Evolutionary conservation across 2,113 vertebrate species (phyloP).

Genomic region (Sprattus sprattus): DNA sequence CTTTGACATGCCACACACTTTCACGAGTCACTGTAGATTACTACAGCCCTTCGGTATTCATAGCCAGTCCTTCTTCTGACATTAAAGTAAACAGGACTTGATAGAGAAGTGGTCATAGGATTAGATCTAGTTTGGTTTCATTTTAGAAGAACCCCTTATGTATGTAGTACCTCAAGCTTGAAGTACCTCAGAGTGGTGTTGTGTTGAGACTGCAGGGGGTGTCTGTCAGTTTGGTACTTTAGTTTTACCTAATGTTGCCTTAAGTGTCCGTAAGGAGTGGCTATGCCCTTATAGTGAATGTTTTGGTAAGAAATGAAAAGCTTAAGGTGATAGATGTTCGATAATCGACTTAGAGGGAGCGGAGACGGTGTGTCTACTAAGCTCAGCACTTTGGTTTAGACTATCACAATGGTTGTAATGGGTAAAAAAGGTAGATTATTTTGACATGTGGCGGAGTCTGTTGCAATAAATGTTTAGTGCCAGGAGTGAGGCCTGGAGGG

Average conservation of each 20-base stretch:
- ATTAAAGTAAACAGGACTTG: not conserved
- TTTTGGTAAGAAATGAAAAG: slow-evolving; percentile 33
- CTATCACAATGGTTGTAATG: not conserved
- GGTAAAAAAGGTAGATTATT: not conserved
- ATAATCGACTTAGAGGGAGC: slow-evolving; percentile 28
- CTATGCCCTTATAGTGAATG: slow-evolving; percentile 46
- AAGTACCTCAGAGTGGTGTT: slow-evolving; percentile 33
- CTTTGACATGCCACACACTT: not conserved
- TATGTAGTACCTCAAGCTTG: not conserved
- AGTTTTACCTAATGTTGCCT: slow-evolving; percentile 16
- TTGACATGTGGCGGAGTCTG: slow-evolving; percentile 4
- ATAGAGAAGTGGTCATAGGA: not conserved
- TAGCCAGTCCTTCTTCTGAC: not conserved
- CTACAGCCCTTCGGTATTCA: not conserved
- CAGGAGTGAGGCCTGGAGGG: slow-evolving; percentile 9
- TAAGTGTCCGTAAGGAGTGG: slow-evolving; percentile 30
- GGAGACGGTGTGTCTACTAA: slow-evolving; percentile 55
- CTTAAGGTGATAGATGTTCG: slow-evolving; percentile 22
- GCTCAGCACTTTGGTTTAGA: slow-evolving; percentile 62
- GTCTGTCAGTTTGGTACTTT: not conserved
- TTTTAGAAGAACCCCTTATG: not conserved
- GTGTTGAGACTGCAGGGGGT: slow-evolving; percentile 18
- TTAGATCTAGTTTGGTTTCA: not conserved
- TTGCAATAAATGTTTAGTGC: slow-evolving; percentile 29
- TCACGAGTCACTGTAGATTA: not conserved